Evolutionary conservation across 2,888 invertebrate genomes (phyloP).

Genomic region (Pachymerium ferrugineum): DNA sequence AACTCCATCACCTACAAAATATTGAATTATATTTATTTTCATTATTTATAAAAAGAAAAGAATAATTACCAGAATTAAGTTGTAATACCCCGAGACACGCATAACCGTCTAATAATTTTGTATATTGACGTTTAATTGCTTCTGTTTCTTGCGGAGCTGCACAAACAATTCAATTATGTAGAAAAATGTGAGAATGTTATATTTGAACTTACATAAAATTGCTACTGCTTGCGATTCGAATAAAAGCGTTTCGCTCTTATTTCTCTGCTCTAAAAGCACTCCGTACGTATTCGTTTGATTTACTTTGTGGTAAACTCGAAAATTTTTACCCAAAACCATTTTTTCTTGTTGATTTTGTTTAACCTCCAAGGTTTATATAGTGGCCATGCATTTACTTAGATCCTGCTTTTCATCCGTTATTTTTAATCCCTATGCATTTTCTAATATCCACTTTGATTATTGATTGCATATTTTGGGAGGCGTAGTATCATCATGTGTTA

Average conservation of each 20-base stretch:
- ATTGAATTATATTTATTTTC: neutral
- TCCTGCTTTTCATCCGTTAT: too few species aligned
- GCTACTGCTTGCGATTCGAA: conserved; percentile 92
- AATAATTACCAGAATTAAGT: conserved; percentile 61
- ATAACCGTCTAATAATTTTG: conserved; percentile 88
- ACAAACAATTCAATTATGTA: conserved; percentile 40
- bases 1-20: conserved; percentile 64
- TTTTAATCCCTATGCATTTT: too few species aligned
- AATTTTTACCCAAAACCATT: conserved; percentile 93
- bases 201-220: conserved; percentile 60
- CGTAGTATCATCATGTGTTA: too few species aligned
- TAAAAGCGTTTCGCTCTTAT: conserved; percentile 75
- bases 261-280: conserved; percentile 80
- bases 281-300: conserved; percentile 82
- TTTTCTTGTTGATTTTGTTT: too few species aligned
- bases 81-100: conserved; percentile 93
- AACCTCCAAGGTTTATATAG: too few species aligned
- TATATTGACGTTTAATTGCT: conserved; percentile 79
- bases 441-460: too few species aligned
- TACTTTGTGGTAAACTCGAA: conserved; percentile 82
- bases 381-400: too few species aligned
- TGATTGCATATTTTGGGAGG: too few species aligned
- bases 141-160: conserved; percentile 79
- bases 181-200: neutral
- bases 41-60: neutral